Evolutionary conservation across 2,113 vertebrate genomes (phyloP).

Genomic region (Protomyctophum bolini): DNA sequence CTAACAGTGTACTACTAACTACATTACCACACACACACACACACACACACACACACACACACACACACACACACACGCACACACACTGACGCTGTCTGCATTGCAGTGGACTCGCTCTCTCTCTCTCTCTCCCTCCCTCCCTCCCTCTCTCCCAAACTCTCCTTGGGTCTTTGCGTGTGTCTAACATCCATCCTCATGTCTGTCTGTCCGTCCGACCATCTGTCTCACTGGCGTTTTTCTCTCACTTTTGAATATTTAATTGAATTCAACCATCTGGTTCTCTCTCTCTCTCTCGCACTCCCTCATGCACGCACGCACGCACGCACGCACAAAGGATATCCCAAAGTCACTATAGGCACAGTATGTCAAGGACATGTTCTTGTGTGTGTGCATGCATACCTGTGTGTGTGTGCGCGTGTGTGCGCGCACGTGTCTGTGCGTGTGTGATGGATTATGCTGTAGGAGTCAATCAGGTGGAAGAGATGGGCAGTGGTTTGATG

Average conservation of each 20-base stretch:
- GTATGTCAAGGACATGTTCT: constrained; percentile 11
- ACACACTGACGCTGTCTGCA: background rate
- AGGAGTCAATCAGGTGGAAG: constrained; percentile 4
- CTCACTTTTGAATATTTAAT: no score
- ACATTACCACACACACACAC: constrained; percentile 3
- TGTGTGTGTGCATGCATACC: background rate
- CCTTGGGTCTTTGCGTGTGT: background rate
- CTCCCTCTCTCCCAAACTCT: background rate
- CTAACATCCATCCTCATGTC: background rate
- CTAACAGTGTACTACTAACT: constrained; percentile 8
- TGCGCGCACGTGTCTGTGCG: background rate
- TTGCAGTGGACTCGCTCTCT: background rate
- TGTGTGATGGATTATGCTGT: background rate
- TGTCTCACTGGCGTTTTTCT: no score
- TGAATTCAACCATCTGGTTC: no score
- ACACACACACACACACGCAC: no score
- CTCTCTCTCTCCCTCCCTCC: background rate
- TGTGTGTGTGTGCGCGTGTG: constrained; percentile 11
- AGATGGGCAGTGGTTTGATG: constrained; percentile 1
- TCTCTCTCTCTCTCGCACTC: no score
- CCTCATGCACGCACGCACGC: no score
- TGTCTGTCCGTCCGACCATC: background rate
- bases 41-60: no score
- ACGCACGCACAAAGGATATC: background rate
- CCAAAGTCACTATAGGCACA: constrained; percentile 19